A percentile compares a stretch with the other conserved stretches of the same genome.
These are phyloP conservation scores for Benitochromis conjunctus DNA, from an alignment of 2,113 vertebrate species.

Conservation along the genomic window DNA sequence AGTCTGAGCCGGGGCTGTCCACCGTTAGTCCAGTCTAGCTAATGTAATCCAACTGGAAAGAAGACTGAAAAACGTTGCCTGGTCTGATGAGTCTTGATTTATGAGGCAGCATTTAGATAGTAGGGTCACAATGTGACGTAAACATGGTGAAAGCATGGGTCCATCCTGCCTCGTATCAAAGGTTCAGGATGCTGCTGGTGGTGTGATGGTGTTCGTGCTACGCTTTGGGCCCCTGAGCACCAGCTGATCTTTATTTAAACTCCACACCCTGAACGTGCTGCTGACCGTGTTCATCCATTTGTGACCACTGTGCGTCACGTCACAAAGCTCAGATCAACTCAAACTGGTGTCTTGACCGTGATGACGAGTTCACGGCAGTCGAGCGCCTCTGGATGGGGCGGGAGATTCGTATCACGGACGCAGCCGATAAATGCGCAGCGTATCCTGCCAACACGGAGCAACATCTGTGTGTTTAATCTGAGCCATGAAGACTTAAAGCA, in stretches of 20 bases:
- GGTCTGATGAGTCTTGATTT: not conserved
- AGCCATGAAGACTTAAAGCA: fast-evolving
- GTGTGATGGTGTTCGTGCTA: not conserved
- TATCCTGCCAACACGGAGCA: fast-evolving
- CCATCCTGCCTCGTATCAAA: not conserved
- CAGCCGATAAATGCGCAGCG: not conserved
- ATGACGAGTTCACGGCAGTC: not conserved
- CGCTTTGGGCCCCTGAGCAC: not conserved
- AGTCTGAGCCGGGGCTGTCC: not conserved
- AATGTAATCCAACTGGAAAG: not conserved
- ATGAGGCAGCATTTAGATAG: not conserved
- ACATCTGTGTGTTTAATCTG: fast-evolving
- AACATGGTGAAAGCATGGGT: fast-evolving
- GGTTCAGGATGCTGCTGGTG: not conserved
- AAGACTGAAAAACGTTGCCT: not conserved
- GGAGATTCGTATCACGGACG: not conserved
- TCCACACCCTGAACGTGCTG: not conserved
- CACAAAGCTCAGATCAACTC: not conserved
- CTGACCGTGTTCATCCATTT: fast-evolving
- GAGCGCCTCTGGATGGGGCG: fast-evolving
- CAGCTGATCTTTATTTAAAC: not conserved
- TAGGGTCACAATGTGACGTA: not conserved
- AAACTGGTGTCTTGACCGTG: fast-evolving
- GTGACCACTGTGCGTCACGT: not conserved
- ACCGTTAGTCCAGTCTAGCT: not conserved